Evolutionary conservation across 2,888 invertebrate species (phyloP).

Genomic region (Cheilosia impressa): DNA sequence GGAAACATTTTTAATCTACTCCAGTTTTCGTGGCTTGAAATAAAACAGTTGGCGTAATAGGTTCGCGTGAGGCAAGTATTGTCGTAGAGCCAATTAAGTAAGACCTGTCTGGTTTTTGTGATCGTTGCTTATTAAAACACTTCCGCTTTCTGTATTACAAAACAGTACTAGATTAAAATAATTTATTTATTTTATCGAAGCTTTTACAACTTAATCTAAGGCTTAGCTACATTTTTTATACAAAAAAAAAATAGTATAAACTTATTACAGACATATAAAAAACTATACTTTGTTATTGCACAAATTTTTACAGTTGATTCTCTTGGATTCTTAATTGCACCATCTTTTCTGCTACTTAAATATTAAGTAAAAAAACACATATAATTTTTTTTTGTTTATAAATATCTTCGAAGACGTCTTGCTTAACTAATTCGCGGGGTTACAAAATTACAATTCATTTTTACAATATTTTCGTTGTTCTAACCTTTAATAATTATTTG

Average conservation of each 20-base stretch:
- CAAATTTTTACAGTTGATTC: constrained; percentile 14
- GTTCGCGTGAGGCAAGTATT: no score
- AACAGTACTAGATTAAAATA: not conserved
- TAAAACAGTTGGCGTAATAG: no score
- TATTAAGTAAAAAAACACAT: not conserved
- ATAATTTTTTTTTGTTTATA: not conserved
- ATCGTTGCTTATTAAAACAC: not conserved
- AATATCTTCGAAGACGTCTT: not conserved
- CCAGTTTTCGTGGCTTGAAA: no score
- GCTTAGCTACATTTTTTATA: not conserved
- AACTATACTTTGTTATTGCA: constrained; percentile 31
- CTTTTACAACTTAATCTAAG: not conserved
- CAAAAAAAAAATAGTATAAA: not conserved
- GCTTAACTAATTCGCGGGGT: not conserved
- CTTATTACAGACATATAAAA: not conserved
- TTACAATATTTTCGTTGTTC: constrained; percentile 28
- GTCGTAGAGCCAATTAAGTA: no score
- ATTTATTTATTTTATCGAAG: not conserved
- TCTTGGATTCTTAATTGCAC: constrained; percentile 50
- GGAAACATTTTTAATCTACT: no score
- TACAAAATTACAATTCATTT: constrained; percentile 6
- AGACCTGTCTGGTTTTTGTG: no score
- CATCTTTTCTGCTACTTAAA: constrained; percentile 9
- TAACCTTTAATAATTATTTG: constrained; percentile 60
- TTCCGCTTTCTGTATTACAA: not conserved